A percentile compares a stretch with the other conserved stretches of the same genome.
Evolutionary conservation across 2,888 invertebrate genomes (phyloP).

Genomic region (Camponotus fellah): DNA sequence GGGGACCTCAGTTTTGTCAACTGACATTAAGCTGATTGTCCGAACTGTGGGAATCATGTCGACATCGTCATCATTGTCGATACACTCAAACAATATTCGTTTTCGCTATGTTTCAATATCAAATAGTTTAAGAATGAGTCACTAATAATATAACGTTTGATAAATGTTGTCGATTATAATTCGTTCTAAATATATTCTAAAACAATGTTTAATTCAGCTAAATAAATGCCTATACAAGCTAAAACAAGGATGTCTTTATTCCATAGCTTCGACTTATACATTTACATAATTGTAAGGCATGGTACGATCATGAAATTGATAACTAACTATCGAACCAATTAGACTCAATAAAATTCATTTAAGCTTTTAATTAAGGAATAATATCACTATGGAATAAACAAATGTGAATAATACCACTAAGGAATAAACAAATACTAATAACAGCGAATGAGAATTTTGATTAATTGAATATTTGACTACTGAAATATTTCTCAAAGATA

Average conservation of each 20-base stretch:
- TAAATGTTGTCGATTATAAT: conserved; percentile 10
- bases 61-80: conserved; percentile 31
- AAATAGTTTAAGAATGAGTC: conserved; percentile 19
- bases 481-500: not conserved
- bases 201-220: not conserved
- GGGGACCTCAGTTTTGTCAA: conserved; percentile 79
- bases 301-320: conserved; percentile 52
- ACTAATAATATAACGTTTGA: conserved; percentile 1
- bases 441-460: not conserved
- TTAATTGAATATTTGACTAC: not conserved
- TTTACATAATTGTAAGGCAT: not conserved
- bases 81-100: conserved; percentile 17
- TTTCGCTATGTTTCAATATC: not conserved
- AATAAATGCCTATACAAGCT: not conserved
- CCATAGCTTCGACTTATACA: not conserved
- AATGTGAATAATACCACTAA: not conserved
- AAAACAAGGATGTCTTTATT: not conserved
- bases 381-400: not conserved
- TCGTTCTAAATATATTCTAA: not conserved
- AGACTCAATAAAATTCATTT: not conserved
- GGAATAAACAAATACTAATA: not conserved
- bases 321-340: conserved; percentile 54
- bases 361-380: not conserved
- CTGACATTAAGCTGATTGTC: conserved; percentile 65
- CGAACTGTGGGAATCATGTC: conserved; percentile 67